phyloP scores from a whole-genome alignment of 2,113 vertebrate species.

The Shinisaurus crocodilurus region DNA sequence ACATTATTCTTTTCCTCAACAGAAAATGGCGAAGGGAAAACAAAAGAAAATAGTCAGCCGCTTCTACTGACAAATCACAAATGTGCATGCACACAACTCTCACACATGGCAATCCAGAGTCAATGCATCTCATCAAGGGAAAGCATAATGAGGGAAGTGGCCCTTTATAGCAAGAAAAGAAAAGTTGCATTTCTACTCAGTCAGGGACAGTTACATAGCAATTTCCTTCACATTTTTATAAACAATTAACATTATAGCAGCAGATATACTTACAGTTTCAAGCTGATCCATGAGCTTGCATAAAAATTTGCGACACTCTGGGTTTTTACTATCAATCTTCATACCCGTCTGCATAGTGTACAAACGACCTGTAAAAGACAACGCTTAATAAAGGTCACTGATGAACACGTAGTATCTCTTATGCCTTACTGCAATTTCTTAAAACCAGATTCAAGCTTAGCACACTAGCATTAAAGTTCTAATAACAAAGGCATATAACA shows the following conservation, averaged over 20 bases:
- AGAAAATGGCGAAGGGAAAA: not conserved
- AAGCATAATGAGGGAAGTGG: not conserved
- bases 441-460: not conserved
- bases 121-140: not conserved
- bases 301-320: slow-evolving; percentile 96
- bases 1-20: not conserved
- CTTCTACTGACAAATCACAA: not conserved
- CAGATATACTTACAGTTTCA: slow-evolving; percentile 87
- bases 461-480: not conserved
- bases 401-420: not conserved
- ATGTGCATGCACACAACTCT: not conserved
- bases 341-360: slow-evolving; percentile 97
- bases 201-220: not conserved
- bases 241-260: slow-evolving; percentile 38
- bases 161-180: not conserved
- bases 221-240: slow-evolving; percentile 1
- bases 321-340: slow-evolving; percentile 97
- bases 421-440: not conserved
- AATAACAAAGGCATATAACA: not conserved
- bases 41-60: not conserved
- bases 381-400: slow-evolving; percentile 24
- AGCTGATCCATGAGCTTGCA: slow-evolving; percentile 96
- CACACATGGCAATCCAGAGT: not conserved
- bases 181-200: not conserved
- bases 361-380: slow-evolving; percentile 86